phyloP scores from a whole-genome alignment of 2,888 invertebrate species.

The Drosophila kanekoi region DNA sequence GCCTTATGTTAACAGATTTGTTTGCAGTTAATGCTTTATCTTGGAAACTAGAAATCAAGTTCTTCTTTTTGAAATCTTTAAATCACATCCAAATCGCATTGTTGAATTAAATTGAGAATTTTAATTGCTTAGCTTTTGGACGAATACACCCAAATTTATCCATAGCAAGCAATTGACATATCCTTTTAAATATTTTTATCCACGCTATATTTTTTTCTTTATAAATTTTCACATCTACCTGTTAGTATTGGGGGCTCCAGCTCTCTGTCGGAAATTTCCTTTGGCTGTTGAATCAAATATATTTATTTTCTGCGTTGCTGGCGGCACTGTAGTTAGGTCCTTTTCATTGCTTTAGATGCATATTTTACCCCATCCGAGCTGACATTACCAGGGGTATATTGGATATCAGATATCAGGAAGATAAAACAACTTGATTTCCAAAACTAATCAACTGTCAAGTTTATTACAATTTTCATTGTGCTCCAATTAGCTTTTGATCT shows the following conservation, averaged over 20 bases:
- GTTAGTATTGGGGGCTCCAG: conserved; percentile 14
- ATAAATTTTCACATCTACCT: conserved; percentile 1
- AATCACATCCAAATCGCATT: neutral
- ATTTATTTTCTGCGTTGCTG: conserved; percentile 45
- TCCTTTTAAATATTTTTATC: neutral
- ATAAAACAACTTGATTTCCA: too few relatives aligned
- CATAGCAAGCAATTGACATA: neutral
- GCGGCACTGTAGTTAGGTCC: conserved; percentile 20
- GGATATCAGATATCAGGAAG: neutral
- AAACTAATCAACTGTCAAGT: too few relatives aligned
- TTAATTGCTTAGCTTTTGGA: neutral
- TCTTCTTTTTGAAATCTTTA: neutral
- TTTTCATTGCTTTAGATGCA: conserved; percentile 23
- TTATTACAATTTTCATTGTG: too few relatives aligned
- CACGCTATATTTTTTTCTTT: neutral
- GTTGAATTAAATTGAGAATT: neutral
- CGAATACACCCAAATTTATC: neutral
- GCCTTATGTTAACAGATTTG: neutral
- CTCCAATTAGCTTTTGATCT: too few relatives aligned
- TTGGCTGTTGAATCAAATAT: conserved; percentile 31
- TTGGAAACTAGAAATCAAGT: too few relatives aligned
- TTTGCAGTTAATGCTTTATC: neutral
- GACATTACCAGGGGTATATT: neutral
- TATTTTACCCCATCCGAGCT: neutral
- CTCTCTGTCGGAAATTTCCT: conserved; percentile 17